Base-by-base conservation (phyloP, 2,113 vertebrate genomes). In the Scatophagus argus region DNA sequence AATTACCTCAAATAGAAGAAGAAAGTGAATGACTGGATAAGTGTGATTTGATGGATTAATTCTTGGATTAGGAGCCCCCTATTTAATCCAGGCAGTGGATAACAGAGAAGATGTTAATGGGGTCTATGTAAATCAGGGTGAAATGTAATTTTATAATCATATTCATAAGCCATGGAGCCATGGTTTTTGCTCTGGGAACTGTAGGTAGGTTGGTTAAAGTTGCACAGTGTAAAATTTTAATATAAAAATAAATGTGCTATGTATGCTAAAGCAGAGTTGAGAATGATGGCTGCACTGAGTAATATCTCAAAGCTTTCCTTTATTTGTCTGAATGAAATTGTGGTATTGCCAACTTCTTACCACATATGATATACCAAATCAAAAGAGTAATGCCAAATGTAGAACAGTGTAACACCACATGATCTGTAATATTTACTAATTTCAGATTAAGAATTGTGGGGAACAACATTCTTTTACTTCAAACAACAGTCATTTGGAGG, bases 161-260 rank as follows among this genome's bases (percentile, higher is more conserved):
- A 46, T 70, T 56, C 21, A 55, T 44, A 46, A 61, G 44, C 46
- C 2, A 7, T 46, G 38, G 27, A 38, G 31, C n/a, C n/a, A n/a
- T n/a, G n/a, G n/a, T 63, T 54, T 38, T 41, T 61, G 34, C 55
- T 60, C 32, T 60, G 32, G 29, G 31, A 65, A 16, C 25, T 75
- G 27, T 75, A n/a, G 31, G 58, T 56, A n/a, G n/a, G 31, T 17
- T 38, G 51, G 59, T 39, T 64, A 21, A 71, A 79, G 32, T 46
- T 36, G 9, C 16, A 52, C 32, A 19, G 23, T 31, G 46, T 36
- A 5, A 34, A 7, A 46, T 56, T 12, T 25, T 27, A 23, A 43
- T 69, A 19, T 60, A 52, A 68, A 69, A 62, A 54, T 41, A 51
- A 19, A 58, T 0, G 3, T 29, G 3, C 19, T 17, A 14, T 10